Percentiles rank a stretch among this genome's conserved stretches.
Evolutionary conservation across 2,888 invertebrate species (phyloP).

Genomic region (Acanthacorydalis orientalis): DNA sequence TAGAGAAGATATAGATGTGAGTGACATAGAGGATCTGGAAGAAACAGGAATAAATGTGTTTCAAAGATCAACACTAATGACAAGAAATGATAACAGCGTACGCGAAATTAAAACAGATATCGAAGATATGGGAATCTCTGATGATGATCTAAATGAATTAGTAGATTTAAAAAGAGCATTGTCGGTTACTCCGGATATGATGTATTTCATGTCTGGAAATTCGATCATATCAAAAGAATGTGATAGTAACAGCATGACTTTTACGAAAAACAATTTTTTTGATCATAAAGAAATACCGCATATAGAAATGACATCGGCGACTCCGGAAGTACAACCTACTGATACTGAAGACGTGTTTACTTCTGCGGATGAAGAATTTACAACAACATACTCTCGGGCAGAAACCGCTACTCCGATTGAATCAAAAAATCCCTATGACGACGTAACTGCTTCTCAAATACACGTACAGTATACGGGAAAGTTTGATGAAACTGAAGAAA

Average conservation of each 20-base stretch:
- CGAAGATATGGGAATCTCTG: constrained; percentile 24
- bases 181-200: constrained; percentile 16
- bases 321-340: constrained; percentile 14
- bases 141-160: constrained; percentile 14
- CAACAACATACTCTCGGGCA: constrained; percentile 15
- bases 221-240: constrained; percentile 19
- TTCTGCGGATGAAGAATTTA: constrained; percentile 26
- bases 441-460: constrained; percentile 25
- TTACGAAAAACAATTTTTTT: not conserved
- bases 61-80: constrained; percentile 7
- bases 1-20: constrained; percentile 26
- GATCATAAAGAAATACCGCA: not conserved
- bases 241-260: constrained; percentile 9
- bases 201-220: constrained; percentile 17
- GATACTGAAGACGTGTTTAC: constrained; percentile 30
- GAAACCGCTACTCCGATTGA: constrained; percentile 23
- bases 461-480: constrained; percentile 26
- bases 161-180: constrained; percentile 10
- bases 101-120: constrained; percentile 22
- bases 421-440: constrained; percentile 26
- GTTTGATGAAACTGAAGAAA: constrained; percentile 27
- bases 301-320: not conserved
- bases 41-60: not conserved
- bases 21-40: constrained; percentile 17
- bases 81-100: constrained; percentile 3